Evolutionary conservation across 35 echinoderm and acorn worm genomes (phyloP).

Genomic region (Anneissia japonica): DNA sequence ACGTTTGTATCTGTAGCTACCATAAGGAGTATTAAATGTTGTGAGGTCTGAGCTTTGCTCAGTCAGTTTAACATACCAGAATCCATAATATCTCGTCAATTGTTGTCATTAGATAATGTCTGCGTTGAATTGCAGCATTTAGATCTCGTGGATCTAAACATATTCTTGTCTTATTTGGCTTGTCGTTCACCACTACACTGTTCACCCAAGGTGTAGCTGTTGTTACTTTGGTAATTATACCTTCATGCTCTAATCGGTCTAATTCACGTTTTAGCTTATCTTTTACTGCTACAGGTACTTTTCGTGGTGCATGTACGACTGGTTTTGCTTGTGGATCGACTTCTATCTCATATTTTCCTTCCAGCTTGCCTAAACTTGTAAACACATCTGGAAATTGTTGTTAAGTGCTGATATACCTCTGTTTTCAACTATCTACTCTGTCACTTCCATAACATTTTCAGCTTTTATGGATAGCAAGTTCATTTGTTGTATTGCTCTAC

Average conservation of each 20-base stretch:
- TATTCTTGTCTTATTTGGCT: conserved; percentile 57
- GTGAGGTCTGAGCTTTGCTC: conserved; percentile 46
- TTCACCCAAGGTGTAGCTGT: conserved; percentile 64
- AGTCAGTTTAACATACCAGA: conserved; percentile 62
- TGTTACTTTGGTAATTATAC: conserved; percentile 37
- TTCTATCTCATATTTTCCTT: conserved; percentile 52
- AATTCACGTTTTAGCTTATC: conserved; percentile 44
- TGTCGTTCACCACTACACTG: conserved; percentile 34
- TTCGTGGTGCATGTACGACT: conserved; percentile 56
- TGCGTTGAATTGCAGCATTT: conserved; percentile 51
- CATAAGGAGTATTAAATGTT: conserved; percentile 64
- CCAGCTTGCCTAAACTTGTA: conserved; percentile 44
- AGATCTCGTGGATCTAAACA: conserved; percentile 65
- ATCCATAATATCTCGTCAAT: conserved; percentile 61
- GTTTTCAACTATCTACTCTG: no score
- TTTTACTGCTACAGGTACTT: conserved; percentile 46
- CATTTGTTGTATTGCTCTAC: conserved; percentile 44
- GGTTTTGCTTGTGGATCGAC: conserved; percentile 24
- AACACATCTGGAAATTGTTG: conserved; percentile 48
- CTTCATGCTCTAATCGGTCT: conserved; percentile 16
- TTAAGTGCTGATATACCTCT: no score
- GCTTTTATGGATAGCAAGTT: no score
- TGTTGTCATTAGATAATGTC: conserved; percentile 52
- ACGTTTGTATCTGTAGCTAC: conserved; percentile 55
- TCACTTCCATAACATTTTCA: no score